These are phyloP conservation scores for Scomberomorus guttatus DNA, from an alignment of 2,797 vertebrate genomes.

Conservation along the genomic window DNA sequence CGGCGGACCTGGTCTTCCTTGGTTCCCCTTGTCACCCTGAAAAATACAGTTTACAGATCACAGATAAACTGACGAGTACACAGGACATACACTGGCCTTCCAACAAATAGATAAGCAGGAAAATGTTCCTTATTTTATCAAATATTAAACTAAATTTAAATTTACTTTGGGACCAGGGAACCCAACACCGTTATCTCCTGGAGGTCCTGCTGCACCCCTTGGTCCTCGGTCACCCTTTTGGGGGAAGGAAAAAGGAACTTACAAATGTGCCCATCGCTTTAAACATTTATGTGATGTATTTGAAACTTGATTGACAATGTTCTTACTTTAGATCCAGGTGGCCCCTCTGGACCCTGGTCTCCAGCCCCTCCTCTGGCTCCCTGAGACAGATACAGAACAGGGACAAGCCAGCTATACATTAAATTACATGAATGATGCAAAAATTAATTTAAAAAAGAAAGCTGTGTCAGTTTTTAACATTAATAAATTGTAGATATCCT, in stretches of 20 bases:
- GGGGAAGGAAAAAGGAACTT: not conserved
- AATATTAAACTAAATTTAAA: not conserved
- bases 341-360: constrained; percentile 80
- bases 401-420: not conserved
- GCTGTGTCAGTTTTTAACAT: not conserved
- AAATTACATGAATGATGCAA: not conserved
- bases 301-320: not conserved
- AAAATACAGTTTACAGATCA: constrained; percentile 24
- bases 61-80: not conserved
- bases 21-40: constrained; percentile 85
- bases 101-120: not conserved
- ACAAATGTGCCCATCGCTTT: not conserved
- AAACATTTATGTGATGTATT: not conserved
- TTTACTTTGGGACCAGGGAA: constrained; percentile 82
- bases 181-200: constrained; percentile 84
- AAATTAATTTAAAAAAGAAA: not conserved
- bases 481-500: not conserved
- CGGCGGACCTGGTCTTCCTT: constrained; percentile 77
- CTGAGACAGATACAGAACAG: constrained; percentile 55
- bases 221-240: constrained; percentile 88
- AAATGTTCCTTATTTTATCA: not conserved
- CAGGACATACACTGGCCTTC: not conserved
- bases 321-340: constrained; percentile 80
- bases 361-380: constrained; percentile 77
- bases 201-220: constrained; percentile 83